A percentile compares a stretch with the other conserved stretches of the same genome.
These are phyloP conservation scores for Uromys caudimaculatus DNA, from an alignment of 2,797 vertebrate species.

Conservation along the genomic window DNA sequence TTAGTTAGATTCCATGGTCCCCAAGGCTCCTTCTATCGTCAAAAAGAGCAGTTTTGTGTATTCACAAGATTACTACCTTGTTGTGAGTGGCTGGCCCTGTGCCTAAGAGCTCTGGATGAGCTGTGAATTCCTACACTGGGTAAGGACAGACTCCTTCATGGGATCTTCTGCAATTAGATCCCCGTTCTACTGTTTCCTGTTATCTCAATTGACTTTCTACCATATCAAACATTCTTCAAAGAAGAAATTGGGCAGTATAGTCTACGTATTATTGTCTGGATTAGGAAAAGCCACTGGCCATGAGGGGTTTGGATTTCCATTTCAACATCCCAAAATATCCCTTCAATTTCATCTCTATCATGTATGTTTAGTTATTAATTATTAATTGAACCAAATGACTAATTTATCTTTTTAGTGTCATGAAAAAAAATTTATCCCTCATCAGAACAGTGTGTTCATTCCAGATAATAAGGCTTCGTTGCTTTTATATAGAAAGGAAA, in stretches of 20 bases:
- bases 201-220: neutral
- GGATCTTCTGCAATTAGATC: neutral
- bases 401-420: neutral
- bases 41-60: neutral
- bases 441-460: neutral
- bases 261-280: neutral
- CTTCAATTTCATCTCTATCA: neutral
- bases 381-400: neutral
- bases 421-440: neutral
- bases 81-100: neutral
- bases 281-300: neutral
- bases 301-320: neutral
- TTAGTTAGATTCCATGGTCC: neutral
- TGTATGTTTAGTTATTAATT: neutral
- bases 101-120: neutral
- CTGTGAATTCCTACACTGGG: neutral
- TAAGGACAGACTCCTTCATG: neutral
- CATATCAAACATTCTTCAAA: neutral
- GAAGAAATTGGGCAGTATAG: neutral
- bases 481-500: neutral
- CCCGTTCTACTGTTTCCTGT: neutral
- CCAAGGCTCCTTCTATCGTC: neutral
- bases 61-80: neutral
- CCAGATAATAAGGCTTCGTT: neutral
- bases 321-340: conserved; percentile 11